Percentiles rank a stretch among this genome's conserved stretches.
phyloP scores from a whole-genome alignment of 2,797 vertebrate species.

The Hippopotamyrus pictus region DNA sequence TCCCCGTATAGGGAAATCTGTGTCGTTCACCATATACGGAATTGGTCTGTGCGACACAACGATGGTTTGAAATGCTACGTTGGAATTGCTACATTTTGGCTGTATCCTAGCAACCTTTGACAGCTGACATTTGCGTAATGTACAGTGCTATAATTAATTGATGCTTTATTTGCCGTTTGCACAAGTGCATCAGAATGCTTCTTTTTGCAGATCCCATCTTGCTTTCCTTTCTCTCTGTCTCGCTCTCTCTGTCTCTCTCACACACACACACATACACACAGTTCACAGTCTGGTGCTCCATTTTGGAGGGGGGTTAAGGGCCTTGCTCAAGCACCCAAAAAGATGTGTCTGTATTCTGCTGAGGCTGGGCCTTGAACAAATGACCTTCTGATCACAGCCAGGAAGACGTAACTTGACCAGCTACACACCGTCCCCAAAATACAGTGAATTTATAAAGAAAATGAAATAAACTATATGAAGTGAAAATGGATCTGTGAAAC shows the following conservation, averaged over 20 bases:
- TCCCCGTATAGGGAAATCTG: not conserved
- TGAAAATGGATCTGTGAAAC: not conserved
- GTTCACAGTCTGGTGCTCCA: too few species aligned
- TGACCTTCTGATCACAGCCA: not conserved
- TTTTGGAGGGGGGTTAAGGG: not conserved
- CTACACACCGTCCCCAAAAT: not conserved
- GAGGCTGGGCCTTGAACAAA: not conserved
- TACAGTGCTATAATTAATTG: not conserved
- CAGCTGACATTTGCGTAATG: not conserved
- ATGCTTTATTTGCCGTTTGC: not conserved
- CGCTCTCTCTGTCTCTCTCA: not conserved
- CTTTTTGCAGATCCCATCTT: not conserved
- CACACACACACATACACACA: not conserved
- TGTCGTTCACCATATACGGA: not conserved
- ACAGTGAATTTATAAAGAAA: not conserved
- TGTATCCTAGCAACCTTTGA: conserved; percentile 1
- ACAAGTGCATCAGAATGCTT: not conserved
- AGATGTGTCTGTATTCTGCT: not conserved
- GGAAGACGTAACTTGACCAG: not conserved
- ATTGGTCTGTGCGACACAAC: not conserved
- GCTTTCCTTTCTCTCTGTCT: not conserved
- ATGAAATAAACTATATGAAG: not conserved
- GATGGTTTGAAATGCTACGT: not conserved
- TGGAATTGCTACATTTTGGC: not conserved
- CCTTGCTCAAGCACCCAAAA: not conserved